These are phyloP conservation scores for Penaeus japonicus DNA, from an alignment of 1,140 invertebrate species.

Conservation along the genomic window DNA sequence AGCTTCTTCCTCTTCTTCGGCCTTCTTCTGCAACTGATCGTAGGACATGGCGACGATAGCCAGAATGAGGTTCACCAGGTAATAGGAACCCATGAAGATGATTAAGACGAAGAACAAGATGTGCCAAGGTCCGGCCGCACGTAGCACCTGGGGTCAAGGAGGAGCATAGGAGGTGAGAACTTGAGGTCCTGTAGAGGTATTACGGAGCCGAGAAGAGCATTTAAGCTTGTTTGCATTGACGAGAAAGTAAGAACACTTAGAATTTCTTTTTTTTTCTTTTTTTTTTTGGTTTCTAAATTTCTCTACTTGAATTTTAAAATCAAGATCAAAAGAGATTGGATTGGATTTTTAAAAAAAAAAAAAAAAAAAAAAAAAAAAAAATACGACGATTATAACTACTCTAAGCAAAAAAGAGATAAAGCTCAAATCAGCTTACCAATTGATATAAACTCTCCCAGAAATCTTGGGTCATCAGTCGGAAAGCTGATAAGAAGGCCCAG, in stretches of 20 bases:
- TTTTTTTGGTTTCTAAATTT: too few relatives aligned
- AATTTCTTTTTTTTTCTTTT: too few relatives aligned
- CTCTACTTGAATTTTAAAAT: too few relatives aligned
- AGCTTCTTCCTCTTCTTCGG: conserved; percentile 87
- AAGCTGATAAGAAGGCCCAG: conserved; percentile 95
- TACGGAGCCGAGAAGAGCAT: too few relatives aligned
- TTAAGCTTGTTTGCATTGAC: too few relatives aligned
- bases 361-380: too few relatives aligned
- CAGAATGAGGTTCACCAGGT: conserved; percentile 98
- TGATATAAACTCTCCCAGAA: conserved; percentile 99
- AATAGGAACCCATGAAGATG: conserved; percentile 98
- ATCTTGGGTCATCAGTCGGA: conserved; percentile 98
- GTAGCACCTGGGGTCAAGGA: conserved; percentile 74
- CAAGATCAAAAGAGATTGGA: too few relatives aligned
- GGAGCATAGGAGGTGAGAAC: background rate
- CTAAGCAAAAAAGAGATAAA: background rate
- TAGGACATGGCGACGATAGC: conserved; percentile 99
- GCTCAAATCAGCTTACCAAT: conserved; percentile 71
- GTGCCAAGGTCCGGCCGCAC: conserved; percentile 95
- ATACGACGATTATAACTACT: background rate
- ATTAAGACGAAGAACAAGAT: conserved; percentile 98
- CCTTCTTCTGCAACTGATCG: conserved; percentile 97
- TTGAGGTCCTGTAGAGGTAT: too few relatives aligned
- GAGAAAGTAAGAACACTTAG: too few relatives aligned
- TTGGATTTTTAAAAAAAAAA: too few relatives aligned